Base-by-base conservation (phyloP, 2,888 invertebrate species). In the Chrysolina oricalcia region DNA sequence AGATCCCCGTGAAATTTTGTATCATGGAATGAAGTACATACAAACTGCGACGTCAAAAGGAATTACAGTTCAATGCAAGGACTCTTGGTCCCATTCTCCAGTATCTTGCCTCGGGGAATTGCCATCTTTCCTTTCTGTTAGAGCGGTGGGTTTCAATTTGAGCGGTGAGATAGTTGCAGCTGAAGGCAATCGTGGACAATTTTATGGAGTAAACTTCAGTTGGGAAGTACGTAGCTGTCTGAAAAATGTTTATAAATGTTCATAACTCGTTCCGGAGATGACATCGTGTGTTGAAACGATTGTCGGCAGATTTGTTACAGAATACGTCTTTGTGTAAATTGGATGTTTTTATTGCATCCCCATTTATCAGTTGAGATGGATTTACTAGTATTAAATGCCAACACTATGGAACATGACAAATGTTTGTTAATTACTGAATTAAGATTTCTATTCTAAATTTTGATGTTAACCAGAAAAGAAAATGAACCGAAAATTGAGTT, bases 121-220 rank as follows among this genome's bases (percentile, higher is more conserved):
- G 8, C 21, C 10, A 10, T 11, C 50, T 53, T 8, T 17, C n/a
- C 50, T 53, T 21, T 19, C 50, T 53, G 10, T 19, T 21, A 10
- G 50, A 53, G 50, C 50, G 50, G 50, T 53, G 17, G 17, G 21
- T 53, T 53, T 53, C 50, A 21, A 53, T 21, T 53, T 17, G 19
- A 53, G 50, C 10, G 17, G 2, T 19, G 50, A 50, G 19, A 19
- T 50, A 50, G 50, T 53, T 19, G 50, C 17, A 53, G 19, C 19
- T 53, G 19, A 10, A 21, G 19, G 17, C 21, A 53, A 53, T 53
- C 21, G 11, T 53, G 21, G 21, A 17, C 50, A 53, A 53, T 9
- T 53, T 53, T 19, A 19, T 3, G 21, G 11, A 53, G 50, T 53
- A 10, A 43, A 15, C 43, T 43, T 35, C 4, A 0, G 35, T 35